These are phyloP conservation scores for Campoletis sonorensis DNA, from an alignment of 1,140 invertebrate genomes.

Conservation along the genomic window DNA sequence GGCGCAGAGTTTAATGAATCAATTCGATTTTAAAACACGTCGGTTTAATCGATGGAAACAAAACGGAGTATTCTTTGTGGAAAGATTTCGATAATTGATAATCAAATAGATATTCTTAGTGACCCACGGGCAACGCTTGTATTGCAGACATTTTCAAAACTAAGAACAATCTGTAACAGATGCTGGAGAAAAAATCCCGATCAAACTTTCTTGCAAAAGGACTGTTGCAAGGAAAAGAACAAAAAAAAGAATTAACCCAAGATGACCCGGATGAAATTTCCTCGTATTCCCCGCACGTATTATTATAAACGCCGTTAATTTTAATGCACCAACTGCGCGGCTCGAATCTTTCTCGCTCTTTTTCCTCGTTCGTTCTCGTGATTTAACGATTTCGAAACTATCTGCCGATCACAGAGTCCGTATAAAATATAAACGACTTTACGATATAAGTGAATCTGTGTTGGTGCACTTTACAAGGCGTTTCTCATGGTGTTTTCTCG, in stretches of 20 bases:
- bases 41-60: too few relatives aligned
- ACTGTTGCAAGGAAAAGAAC: too few relatives aligned
- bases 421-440: constrained; percentile 39
- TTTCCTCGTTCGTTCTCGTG: not conserved
- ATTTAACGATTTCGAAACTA: constrained; percentile 43
- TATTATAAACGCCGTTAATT: constrained; percentile 35
- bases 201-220: too few relatives aligned
- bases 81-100: too few relatives aligned
- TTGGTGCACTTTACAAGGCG: not conserved
- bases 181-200: not conserved
- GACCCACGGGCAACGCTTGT: too few relatives aligned
- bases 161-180: not conserved
- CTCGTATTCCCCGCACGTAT: constrained; percentile 11
- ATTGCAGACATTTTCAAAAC: too few relatives aligned
- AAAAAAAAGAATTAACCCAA: constrained; percentile 7
- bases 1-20: too few relatives aligned
- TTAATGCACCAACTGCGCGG: constrained; percentile 9
- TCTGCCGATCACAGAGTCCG: constrained; percentile 34
- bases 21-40: too few relatives aligned
- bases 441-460: not conserved
- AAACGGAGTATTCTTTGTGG: too few relatives aligned
- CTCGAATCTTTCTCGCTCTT: not conserved
- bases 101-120: too few relatives aligned
- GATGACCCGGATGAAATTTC: constrained; percentile 14
- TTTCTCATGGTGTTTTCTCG: not conserved